Evolutionary conservation across 2,113 vertebrate genomes (phyloP), one percentile per base, ranked within the genome.

Genomic region (Petrocephalus microphthalmus): DNA sequence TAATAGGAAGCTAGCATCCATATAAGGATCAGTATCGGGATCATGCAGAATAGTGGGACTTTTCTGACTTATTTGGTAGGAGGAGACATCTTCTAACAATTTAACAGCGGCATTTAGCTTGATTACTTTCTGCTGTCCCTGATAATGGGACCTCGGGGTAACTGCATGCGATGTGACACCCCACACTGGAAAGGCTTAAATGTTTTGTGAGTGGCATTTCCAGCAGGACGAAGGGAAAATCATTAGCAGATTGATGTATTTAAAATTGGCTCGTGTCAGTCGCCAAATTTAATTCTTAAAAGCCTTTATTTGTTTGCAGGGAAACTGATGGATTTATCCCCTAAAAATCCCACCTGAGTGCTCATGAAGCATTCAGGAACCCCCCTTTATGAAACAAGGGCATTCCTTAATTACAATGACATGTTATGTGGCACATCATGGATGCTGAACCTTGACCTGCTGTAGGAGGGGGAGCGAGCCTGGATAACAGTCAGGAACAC

Each of bases 191-290:
- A 67, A 20, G 5, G n/a, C 42, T n/a, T 25, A 49, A 17, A 33
- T 71, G 86, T 71, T 33, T 51, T 49, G 54, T 87, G n/a, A 5
- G 78, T n/a, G 13, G 19, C 47, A 53, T 87, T 87, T 78, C 19
- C 25, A 33, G 88, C 88, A 86, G 71, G 60, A 33, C 54, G 56
- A 54, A 45, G n/a, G 45, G 56, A 57, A 88, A 74, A 74, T 84
- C 87, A 86, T 90, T 88, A n/a, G 84, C 90, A 84, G 85, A 67
- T 67, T 13, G n/a, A 90, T 78, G 57, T 85, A 86, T 71, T 86
- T 92, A 90, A 89, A 91, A 91, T 91, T 85, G 89, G 74, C 11
- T 19, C 88, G 82, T 10, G 88, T 88, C 56, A 52, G 0, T 52
- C 42, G 29, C 17, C 71, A 25, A 45, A 67, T 47, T 51, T 57